A percentile compares a stretch with the other conserved stretches of the same genome.
phyloP scores from a whole-genome alignment of 2,113 vertebrate genomes.

The Lichenostomus cassidix region DNA sequence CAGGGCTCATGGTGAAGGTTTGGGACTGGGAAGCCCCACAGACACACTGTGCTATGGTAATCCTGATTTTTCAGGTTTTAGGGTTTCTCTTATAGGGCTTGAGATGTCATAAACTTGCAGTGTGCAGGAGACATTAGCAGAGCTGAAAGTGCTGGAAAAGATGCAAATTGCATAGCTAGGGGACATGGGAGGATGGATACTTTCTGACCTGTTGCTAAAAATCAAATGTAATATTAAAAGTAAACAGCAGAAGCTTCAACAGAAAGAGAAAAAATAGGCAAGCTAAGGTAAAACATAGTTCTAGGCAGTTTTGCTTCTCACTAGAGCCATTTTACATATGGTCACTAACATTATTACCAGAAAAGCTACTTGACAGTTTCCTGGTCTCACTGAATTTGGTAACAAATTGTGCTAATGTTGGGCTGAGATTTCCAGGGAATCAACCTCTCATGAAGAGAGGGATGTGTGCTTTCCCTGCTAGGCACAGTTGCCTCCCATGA shows the following conservation, averaged over 20 bases:
- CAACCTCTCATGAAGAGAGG: not conserved
- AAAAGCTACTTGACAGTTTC: not conserved
- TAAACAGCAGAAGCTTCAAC: not conserved
- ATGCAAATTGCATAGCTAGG: not conserved
- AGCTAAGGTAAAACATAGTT: not conserved
- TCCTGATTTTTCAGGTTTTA: not conserved
- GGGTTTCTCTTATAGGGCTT: not conserved
- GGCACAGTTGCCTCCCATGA: slow-evolving; percentile 3
- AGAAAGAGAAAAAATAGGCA: not conserved
- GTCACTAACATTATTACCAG: not conserved
- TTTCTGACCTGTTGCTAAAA: not conserved
- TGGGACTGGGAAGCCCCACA: not conserved
- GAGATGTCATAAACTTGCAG: not conserved
- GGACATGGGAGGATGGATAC: not conserved
- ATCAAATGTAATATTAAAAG: not conserved
- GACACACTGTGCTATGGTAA: not conserved
- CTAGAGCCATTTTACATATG: not conserved
- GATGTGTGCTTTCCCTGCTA: not conserved
- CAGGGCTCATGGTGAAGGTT: accelerated
- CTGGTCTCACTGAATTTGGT: not conserved
- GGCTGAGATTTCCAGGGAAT: not conserved
- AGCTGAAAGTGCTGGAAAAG: not conserved
- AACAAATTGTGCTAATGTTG: not conserved
- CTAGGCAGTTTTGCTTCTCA: not conserved
- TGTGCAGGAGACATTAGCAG: not conserved